Base-by-base conservation (phyloP, 1,140 invertebrate species). In the Magallana gigas region DNA sequence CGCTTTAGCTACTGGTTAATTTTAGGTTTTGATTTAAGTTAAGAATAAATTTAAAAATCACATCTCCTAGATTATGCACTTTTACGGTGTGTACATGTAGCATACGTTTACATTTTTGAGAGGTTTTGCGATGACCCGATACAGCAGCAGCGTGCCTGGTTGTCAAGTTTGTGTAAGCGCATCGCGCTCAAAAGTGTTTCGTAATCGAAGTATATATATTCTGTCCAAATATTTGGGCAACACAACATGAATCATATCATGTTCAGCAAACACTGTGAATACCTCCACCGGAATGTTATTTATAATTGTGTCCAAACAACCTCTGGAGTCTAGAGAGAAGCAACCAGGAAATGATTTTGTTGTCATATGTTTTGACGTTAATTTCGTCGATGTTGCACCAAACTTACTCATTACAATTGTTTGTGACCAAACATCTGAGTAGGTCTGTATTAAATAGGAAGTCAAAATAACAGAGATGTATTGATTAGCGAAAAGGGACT, bases 221-320 rank as follows among this genome's bases (percentile, higher is more conserved):
- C 11, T 9, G 11, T 4, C 68, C 68, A 76, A 76, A 76, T 76
- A 76, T 76, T 76, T 76, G 68, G 68, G 68, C 68, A 76, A 76
- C 23, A 11, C 18, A 76, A 48, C 68, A 76, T 76, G 68, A 76
- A 29, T 76, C 68, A 76, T 76, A 76, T 76, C 68, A 76, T 76
- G 68, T 76, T 76, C 68, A 12, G 18, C 68, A 76, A 76, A 76
- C 68, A 76, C 23, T 29, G 68, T 76, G 68, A 76, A 76, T 76
- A 76, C 16, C 18, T 16, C 18, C 16, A 64, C 16, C 8, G 60
- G 16, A n/a, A 64, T 76, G 11, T 76, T 76, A 76, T 76, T 76
- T 76, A 76, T 11, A 23, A 29, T 12, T 18, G 23, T 76, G 23
- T 76, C 68, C 23, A 11, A 76, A 76, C 68, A 76, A 76, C 68